Conservation (phyloP, 2,113 vertebrate species). For the Stigmatopora argus region DNA sequence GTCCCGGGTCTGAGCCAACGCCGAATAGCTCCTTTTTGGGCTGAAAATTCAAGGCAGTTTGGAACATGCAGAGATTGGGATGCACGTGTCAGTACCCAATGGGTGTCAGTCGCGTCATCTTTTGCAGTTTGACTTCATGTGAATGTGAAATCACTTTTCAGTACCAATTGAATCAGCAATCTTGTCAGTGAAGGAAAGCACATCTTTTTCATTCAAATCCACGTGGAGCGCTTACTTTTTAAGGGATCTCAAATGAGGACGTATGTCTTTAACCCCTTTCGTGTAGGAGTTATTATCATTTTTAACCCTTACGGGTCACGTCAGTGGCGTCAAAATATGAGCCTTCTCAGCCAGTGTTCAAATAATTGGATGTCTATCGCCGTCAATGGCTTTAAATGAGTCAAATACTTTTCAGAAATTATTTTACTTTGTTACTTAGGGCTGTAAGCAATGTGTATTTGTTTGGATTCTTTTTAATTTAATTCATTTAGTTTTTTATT, state of each 20-base stretch:
- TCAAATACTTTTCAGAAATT: too few species aligned
- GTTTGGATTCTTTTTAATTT: too few species aligned
- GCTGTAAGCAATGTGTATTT: too few species aligned
- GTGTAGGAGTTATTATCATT: too few species aligned
- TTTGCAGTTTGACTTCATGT: conserved; percentile 54
- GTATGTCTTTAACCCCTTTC: conserved; percentile 5
- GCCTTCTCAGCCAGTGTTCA: too few species aligned
- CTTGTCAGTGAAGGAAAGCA: conserved; percentile 66
- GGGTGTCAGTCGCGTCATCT: conserved; percentile 33
- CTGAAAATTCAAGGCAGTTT: conserved; percentile 54
- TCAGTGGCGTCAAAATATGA: too few species aligned
- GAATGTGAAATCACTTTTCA: conserved; percentile 60
- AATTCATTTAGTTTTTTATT: too few species aligned
- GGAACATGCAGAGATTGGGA: conserved; percentile 57
- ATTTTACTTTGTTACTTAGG: too few species aligned
- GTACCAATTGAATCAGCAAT: conserved; percentile 55
- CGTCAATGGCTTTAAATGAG: too few species aligned
- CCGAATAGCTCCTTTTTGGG: conserved; percentile 56
- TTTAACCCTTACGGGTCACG: too few species aligned
- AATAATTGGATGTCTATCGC: too few species aligned
- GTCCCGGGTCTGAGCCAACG: conserved; percentile 52
- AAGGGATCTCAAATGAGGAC: conserved; percentile 43
- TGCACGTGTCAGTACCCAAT: conserved; percentile 47
- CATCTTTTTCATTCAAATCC: conserved; percentile 55
- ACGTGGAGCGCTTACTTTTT: conserved; percentile 38